Conservation (phyloP, 2,113 vertebrate genomes). For the Phainopepla nitens region DNA sequence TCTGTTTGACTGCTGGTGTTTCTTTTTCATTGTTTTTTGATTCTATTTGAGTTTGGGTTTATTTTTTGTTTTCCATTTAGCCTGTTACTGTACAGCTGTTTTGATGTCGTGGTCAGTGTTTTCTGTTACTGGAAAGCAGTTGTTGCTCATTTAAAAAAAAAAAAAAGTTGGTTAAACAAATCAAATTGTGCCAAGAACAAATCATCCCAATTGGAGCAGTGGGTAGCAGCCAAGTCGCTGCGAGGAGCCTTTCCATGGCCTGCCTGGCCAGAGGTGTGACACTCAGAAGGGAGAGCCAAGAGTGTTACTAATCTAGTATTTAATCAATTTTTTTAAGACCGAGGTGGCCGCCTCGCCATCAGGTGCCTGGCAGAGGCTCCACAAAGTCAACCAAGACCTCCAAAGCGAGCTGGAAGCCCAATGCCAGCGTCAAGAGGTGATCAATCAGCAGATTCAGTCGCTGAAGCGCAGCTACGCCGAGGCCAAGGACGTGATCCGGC, state of each 20-base stretch:
- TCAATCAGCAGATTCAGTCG: slow-evolving; percentile 86
- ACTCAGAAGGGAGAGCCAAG: slow-evolving; percentile 80
- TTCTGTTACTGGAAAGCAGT: slow-evolving; percentile 69
- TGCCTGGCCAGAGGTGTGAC: slow-evolving; percentile 88
- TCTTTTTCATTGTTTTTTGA: slow-evolving; percentile 65
- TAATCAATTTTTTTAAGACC: slow-evolving; percentile 96
- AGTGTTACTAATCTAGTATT: slow-evolving; percentile 89
- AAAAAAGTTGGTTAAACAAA: slow-evolving; percentile 31
- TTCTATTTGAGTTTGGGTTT: slow-evolving; percentile 60
- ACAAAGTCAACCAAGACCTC: slow-evolving; percentile 90
- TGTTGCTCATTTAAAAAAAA: background rate
- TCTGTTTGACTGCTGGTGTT: slow-evolving; percentile 68
- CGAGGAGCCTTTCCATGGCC: slow-evolving; percentile 70
- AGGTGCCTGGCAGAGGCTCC: slow-evolving; percentile 88
- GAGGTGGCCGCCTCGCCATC: slow-evolving; percentile 81
- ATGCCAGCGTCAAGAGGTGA: slow-evolving; percentile 85
- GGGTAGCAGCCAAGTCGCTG: slow-evolving; percentile 53
- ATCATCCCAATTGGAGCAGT: slow-evolving; percentile 63
- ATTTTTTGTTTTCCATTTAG: slow-evolving; percentile 53
- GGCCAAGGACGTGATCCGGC: slow-evolving; percentile 86
- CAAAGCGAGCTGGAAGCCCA: slow-evolving; percentile 88
- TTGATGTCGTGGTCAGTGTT: slow-evolving; percentile 68
- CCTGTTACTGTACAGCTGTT: slow-evolving; percentile 68
- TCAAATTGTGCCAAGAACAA: slow-evolving; percentile 64
- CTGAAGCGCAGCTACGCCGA: slow-evolving; percentile 90